phyloP scores from a whole-genome alignment of 2,797 vertebrate genomes.

The Trachurus trachurus region DNA sequence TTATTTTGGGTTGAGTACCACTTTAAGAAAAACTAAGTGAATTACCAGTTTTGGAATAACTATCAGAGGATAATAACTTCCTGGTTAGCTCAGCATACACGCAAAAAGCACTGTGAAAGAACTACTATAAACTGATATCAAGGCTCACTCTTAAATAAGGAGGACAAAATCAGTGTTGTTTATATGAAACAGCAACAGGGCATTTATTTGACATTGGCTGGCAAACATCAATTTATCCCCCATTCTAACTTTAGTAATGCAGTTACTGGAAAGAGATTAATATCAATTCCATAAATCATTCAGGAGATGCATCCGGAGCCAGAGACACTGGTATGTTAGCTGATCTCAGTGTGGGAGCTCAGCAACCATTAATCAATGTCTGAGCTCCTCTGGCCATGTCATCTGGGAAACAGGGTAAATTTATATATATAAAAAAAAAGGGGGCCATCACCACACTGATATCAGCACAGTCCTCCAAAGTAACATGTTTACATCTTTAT shows the following conservation, averaged over 20 bases:
- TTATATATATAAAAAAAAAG: slow-evolving; percentile 42
- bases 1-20: background rate
- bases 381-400: slow-evolving; percentile 83
- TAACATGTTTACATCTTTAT: slow-evolving; percentile 50
- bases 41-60: slow-evolving; percentile 2
- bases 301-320: slow-evolving; percentile 91
- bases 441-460: slow-evolving; percentile 60
- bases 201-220: slow-evolving; percentile 92
- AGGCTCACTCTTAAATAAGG: slow-evolving; percentile 48
- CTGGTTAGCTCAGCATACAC: background rate
- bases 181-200: slow-evolving; percentile 90
- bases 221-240: slow-evolving; percentile 91
- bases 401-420: slow-evolving; percentile 80
- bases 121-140: slow-evolving; percentile 13
- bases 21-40: background rate
- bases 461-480: slow-evolving; percentile 51
- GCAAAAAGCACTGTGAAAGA: background rate
- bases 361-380: slow-evolving; percentile 88
- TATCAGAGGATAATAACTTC: slow-evolving; percentile 2
- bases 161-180: slow-evolving; percentile 81
- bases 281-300: slow-evolving; percentile 99
- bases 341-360: slow-evolving; percentile 88
- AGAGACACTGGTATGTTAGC: slow-evolving; percentile 91
- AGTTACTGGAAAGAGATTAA: slow-evolving; percentile 98
- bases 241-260: slow-evolving; percentile 92